Percentiles rank a stretch among this genome's conserved stretches.
Evolutionary conservation across 1,140 invertebrate genomes (phyloP).

Genomic region (Metopolophium dirhodum): DNA sequence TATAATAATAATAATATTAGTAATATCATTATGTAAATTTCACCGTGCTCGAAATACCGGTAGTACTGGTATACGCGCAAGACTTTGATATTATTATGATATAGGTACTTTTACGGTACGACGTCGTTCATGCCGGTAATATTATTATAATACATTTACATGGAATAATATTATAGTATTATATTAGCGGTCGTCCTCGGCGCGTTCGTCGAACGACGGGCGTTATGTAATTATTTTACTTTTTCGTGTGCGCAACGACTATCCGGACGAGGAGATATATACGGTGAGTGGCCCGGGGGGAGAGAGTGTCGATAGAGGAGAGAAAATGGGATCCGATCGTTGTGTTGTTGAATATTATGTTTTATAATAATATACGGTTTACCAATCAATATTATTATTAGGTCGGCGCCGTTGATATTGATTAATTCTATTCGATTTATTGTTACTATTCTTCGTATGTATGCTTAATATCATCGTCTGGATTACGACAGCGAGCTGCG

Average conservation of each 20-base stretch:
- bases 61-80: background rate
- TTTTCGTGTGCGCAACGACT: background rate
- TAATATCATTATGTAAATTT: background rate
- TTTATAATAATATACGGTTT: background rate
- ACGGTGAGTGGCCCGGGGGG: no score
- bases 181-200: background rate
- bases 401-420: background rate
- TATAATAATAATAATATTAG: background rate
- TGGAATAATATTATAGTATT: background rate
- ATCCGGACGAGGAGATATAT: no score
- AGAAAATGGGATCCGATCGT: no score
- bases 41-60: background rate
- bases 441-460: background rate
- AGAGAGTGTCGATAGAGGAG: no score
- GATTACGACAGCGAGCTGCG: background rate
- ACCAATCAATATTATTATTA: background rate
- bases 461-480: background rate
- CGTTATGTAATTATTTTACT: background rate
- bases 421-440: background rate
- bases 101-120: background rate
- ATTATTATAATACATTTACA: background rate
- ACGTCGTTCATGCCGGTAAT: background rate
- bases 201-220: background rate
- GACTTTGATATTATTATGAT: background rate
- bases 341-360: background rate